A percentile compares a stretch with the other conserved stretches of the same genome.
Evolutionary conservation across 2,888 invertebrate species (phyloP).

Genomic region (Danaus chrysippus): DNA sequence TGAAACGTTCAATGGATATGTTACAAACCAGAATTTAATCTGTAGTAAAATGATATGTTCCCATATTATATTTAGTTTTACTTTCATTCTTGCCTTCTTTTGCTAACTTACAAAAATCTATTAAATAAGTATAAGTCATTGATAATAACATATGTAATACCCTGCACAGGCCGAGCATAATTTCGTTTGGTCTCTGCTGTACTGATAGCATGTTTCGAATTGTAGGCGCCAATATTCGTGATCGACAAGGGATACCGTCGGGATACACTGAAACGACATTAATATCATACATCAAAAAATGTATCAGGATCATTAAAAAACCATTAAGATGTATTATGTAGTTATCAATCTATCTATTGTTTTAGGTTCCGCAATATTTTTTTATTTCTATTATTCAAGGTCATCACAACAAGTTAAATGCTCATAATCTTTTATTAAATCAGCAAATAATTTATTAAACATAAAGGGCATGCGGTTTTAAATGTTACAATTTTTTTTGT

Average conservation of each 20-base stretch:
- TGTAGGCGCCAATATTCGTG: slow-evolving; percentile 39
- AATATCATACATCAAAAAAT: background rate
- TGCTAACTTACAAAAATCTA: too few species aligned
- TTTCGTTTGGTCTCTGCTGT: slow-evolving; percentile 40
- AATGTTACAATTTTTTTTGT: too few species aligned
- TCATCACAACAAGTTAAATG: slow-evolving; percentile 12
- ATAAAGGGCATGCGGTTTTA: too few species aligned
- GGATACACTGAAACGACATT: slow-evolving; percentile 41
- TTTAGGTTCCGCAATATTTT: background rate
- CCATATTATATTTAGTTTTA: too few species aligned
- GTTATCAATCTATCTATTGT: too few species aligned
- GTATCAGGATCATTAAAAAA: too few species aligned
- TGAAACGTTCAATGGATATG: too few species aligned
- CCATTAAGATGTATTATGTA: too few species aligned
- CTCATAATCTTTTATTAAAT: slow-evolving; percentile 1
- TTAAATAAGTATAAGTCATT: too few species aligned
- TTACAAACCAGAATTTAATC: too few species aligned
- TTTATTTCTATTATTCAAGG: slow-evolving; percentile 20
- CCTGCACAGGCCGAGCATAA: slow-evolving; percentile 56
- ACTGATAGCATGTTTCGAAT: slow-evolving; percentile 32
- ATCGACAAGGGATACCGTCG: slow-evolving; percentile 50
- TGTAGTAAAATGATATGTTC: too few species aligned
- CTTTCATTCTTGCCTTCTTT: too few species aligned
- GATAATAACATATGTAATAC: slow-evolving; percentile 32
- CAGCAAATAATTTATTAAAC: slow-evolving; percentile 2